These are phyloP conservation scores for Phoenoteleia sp. DNA, from an alignment of 2,888 invertebrate species.

Conservation along the genomic window DNA sequence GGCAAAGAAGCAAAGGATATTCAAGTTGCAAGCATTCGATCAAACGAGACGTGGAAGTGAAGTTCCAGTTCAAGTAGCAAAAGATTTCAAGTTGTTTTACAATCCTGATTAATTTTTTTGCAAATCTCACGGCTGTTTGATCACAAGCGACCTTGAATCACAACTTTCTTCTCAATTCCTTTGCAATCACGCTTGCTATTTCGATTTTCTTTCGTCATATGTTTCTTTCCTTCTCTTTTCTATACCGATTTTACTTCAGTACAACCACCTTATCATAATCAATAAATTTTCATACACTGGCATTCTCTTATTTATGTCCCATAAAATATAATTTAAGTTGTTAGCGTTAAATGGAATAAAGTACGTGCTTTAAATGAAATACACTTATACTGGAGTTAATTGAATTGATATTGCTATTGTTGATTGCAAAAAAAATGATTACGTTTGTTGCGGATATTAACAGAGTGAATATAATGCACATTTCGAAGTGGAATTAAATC, in stretches of 20 bases:
- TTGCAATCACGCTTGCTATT: background rate
- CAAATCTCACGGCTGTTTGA: conserved; percentile 36
- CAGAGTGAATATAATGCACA: conserved; percentile 3
- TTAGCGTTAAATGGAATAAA: background rate
- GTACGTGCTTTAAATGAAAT: background rate
- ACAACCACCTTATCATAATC: background rate
- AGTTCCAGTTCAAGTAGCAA: conserved; percentile 51
- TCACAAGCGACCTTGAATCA: conserved; percentile 38
- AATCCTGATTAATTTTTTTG: conserved; percentile 13
- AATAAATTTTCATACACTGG: background rate
- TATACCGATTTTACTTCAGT: background rate
- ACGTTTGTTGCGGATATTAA: conserved; percentile 14
- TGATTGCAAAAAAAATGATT: conserved; percentile 1
- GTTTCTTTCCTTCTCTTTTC: background rate
- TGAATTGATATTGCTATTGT: background rate
- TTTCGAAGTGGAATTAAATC: conserved; percentile 32
- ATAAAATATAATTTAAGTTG: background rate
- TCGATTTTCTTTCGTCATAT: background rate
- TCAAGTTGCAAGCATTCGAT: conserved; percentile 24
- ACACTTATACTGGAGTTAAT: conserved; percentile 1
- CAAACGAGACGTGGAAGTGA: conserved; percentile 48
- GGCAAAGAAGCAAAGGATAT: conserved; percentile 23
- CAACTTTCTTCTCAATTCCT: conserved; percentile 7
- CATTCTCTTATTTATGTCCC: background rate
- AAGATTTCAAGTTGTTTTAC: conserved; percentile 15